These are phyloP conservation scores for Porphyrio hochstetteri DNA, from an alignment of 2,113 vertebrate genomes.

Conservation along the genomic window DNA sequence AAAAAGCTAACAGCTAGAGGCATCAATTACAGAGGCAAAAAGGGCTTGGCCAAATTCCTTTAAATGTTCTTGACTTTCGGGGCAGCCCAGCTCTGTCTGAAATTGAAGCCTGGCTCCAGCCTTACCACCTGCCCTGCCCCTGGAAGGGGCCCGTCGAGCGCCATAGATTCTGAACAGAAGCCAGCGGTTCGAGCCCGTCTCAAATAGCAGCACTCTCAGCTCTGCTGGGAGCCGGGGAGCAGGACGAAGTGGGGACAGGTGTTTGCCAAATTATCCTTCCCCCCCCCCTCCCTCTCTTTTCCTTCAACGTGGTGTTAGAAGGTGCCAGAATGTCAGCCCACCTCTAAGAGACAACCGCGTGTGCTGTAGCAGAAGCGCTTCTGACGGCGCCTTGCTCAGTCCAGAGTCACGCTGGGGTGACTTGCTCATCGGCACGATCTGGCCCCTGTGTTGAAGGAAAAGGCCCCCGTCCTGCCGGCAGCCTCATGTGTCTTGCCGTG, in stretches of 20 bases:
- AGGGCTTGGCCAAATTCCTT: conserved; percentile 19
- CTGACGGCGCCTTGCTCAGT: neutral
- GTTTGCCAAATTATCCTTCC: neutral
- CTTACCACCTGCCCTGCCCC: conserved; percentile 31
- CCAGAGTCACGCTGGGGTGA: neutral
- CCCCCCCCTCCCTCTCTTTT: too few species aligned
- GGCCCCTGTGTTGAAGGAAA: neutral
- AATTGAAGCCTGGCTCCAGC: conserved; percentile 42
- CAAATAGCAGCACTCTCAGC: conserved; percentile 48
- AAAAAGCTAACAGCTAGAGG: neutral
- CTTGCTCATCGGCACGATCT: neutral
- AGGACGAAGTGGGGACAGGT: conserved; percentile 5
- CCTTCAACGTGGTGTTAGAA: neutral
- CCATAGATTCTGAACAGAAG: conserved; percentile 56
- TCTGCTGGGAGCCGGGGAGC: neutral
- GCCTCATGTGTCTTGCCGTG: neutral
- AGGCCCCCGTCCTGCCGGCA: neutral
- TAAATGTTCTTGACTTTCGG: conserved; percentile 34
- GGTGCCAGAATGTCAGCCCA: neutral
- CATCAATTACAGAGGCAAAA: conserved; percentile 33
- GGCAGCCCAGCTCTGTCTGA: conserved; percentile 16
- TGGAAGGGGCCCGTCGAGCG: neutral
- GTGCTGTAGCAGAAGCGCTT: neutral
- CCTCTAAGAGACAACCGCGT: neutral
- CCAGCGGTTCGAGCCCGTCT: conserved; percentile 31